A percentile compares a stretch with the other conserved stretches of the same genome.
Conservation (phyloP, 2,797 vertebrate species). For the Poliocrania exsul region DNA sequence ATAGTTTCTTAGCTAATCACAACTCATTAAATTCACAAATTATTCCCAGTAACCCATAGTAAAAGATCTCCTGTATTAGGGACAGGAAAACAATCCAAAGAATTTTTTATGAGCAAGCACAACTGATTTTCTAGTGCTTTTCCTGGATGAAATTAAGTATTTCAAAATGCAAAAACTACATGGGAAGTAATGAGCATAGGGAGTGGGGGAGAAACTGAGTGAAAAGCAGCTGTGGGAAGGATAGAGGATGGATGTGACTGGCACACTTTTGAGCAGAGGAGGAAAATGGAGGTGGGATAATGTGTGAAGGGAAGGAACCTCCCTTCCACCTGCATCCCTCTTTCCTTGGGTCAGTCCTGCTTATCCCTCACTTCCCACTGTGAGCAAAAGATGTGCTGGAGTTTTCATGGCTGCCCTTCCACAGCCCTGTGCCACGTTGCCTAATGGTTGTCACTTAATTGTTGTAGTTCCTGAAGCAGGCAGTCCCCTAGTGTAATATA, state of each 20-base stretch:
- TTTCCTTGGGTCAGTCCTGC: not conserved
- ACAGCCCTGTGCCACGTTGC: accelerated
- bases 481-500: not conserved
- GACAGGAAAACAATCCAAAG: conserved; percentile 9
- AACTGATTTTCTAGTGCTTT: conserved; percentile 41
- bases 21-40: conserved; percentile 73
- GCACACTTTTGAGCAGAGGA: not conserved
- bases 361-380: accelerated
- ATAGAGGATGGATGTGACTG: not conserved
- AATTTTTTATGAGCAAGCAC: conserved; percentile 22
- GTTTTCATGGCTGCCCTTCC: not conserved
- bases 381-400: accelerated
- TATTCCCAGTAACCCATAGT: conserved; percentile 64
- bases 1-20: conserved; percentile 71
- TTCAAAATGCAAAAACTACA: not conserved
- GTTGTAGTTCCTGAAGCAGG: not conserved
- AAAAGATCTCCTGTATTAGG: conserved; percentile 47
- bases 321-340: not conserved
- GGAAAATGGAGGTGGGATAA: not conserved
- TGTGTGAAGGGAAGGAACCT: not conserved
- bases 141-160: conserved; percentile 23
- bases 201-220: not conserved
- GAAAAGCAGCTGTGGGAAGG: not conserved
- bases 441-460: not conserved
- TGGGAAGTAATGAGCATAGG: conserved; percentile 7